phyloP scores from a whole-genome alignment of 1,140 invertebrate genomes.

The Wiebesia pumilae region DNA sequence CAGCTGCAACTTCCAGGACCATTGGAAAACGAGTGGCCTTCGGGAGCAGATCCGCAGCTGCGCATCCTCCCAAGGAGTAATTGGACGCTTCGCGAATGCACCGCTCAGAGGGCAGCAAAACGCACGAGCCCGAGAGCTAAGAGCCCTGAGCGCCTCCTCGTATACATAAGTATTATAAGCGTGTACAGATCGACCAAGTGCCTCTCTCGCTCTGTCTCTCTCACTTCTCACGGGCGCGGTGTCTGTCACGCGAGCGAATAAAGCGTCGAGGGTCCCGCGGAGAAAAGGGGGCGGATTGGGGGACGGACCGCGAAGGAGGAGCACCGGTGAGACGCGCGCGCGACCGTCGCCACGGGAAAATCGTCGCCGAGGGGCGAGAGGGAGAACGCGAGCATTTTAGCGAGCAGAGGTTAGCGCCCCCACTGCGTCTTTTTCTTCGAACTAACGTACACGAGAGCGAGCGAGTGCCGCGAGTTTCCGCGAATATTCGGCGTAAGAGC shows the following conservation, averaged over 20 bases:
- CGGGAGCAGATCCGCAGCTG: neutral
- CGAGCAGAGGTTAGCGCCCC: neutral
- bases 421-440: neutral
- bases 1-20: too few relatives aligned
- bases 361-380: neutral
- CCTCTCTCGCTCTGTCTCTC: conserved; percentile 20
- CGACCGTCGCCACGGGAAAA: neutral
- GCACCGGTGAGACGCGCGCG: neutral
- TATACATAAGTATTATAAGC: conserved; percentile 44
- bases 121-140: conserved; percentile 12
- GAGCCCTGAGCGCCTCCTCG: conserved; percentile 16
- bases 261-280: conserved; percentile 26
- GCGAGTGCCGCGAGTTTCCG: too few relatives aligned
- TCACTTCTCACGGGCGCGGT: conserved; percentile 11
- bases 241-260: conserved; percentile 51
- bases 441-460: too few relatives aligned
- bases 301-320: conserved; percentile 45
- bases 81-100: neutral
- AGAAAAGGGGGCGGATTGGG: conserved; percentile 54
- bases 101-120: conserved; percentile 53
- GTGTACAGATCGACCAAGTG: conserved; percentile 49
- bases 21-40: neutral
- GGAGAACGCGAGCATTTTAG: neutral
- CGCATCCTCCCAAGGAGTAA: neutral
- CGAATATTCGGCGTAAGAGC: too few relatives aligned